These are phyloP conservation scores for Pherbina coryleti DNA, from an alignment of 2,888 invertebrate genomes.

Conservation along the genomic window DNA sequence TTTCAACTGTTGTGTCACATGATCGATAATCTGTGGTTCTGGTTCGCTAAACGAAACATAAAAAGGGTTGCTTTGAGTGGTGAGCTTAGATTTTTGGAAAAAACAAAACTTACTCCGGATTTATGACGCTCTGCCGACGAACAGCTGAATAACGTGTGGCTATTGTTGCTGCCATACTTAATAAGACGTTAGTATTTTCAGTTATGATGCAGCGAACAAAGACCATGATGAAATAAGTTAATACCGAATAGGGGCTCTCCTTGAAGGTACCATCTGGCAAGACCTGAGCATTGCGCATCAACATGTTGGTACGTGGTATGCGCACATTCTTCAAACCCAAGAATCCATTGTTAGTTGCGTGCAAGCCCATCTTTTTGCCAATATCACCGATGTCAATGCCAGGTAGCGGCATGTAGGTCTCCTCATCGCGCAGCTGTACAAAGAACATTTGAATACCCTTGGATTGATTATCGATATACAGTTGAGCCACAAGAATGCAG, in stretches of 20 bases:
- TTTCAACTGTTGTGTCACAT: slow-evolving; percentile 93
- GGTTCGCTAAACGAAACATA: slow-evolving; percentile 73
- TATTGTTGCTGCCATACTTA: slow-evolving; percentile 86
- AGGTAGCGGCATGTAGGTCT: slow-evolving; percentile 86
- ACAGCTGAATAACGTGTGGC: slow-evolving; percentile 92
- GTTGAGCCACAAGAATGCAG: slow-evolving; percentile 90
- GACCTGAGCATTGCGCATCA: slow-evolving; percentile 93
- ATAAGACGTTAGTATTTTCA: slow-evolving; percentile 77
- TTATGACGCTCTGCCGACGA: slow-evolving; percentile 87
- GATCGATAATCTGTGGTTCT: slow-evolving; percentile 92
- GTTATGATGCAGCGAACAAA: slow-evolving; percentile 88
- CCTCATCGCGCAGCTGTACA: slow-evolving; percentile 88
- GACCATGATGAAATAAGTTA: slow-evolving; percentile 89
- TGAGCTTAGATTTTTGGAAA: background rate
- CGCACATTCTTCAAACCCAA: slow-evolving; percentile 87
- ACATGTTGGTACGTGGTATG: slow-evolving; percentile 88
- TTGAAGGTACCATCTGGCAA: slow-evolving; percentile 91
- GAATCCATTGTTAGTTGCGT: slow-evolving; percentile 92
- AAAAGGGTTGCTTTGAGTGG: background rate
- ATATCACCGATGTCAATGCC: slow-evolving; percentile 95
- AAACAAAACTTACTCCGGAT: slow-evolving; percentile 74
- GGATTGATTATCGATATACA: slow-evolving; percentile 83
- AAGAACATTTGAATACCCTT: slow-evolving; percentile 93
- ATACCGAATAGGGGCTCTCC: slow-evolving; percentile 82
- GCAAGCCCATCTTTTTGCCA: slow-evolving; percentile 93